Evolutionary conservation across 2,888 invertebrate genomes (phyloP).

Genomic region (Apamea anceps): DNA sequence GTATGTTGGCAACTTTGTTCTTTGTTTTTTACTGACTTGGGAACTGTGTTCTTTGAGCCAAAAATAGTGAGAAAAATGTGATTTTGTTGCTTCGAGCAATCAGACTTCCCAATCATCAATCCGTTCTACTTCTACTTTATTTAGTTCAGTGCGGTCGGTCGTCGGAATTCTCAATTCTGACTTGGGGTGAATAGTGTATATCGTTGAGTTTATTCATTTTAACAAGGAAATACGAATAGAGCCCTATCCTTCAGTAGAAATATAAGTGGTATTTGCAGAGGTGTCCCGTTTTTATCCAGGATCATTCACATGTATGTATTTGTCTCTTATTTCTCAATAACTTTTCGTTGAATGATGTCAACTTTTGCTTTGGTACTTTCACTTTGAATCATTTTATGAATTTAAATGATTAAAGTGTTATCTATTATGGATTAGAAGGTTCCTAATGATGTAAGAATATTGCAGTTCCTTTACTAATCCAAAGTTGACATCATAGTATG

Average conservation of each 20-base stretch:
- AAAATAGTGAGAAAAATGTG: conserved; percentile 35
- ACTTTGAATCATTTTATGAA: conserved; percentile 69
- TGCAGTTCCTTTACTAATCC: background rate
- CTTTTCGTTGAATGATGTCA: conserved; percentile 77
- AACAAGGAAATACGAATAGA: conserved; percentile 38
- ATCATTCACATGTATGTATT: conserved; percentile 69
- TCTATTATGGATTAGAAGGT: conserved; percentile 5
- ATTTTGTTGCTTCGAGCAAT: conserved; percentile 28
- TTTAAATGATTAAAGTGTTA: conserved; percentile 35
- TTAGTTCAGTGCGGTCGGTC: conserved; percentile 61
- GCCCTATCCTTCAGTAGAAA: conserved; percentile 39
- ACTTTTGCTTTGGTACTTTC: conserved; percentile 78
- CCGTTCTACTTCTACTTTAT: conserved; percentile 43
- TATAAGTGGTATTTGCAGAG: conserved; percentile 59
- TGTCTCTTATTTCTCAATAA: conserved; percentile 37
- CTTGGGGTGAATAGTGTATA: conserved; percentile 60
- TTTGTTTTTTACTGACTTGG: conserved; percentile 22
- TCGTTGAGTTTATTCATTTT: conserved; percentile 33
- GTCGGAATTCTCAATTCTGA: conserved; percentile 47
- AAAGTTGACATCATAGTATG: conserved; percentile 16
- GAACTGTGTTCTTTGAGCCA: conserved; percentile 40
- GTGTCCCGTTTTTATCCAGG: conserved; percentile 40
- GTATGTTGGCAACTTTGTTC: conserved; percentile 22
- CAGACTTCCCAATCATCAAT: conserved; percentile 31
- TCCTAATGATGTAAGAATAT: conserved; percentile 33